phyloP scores from a whole-genome alignment of 2,113 vertebrate genomes.

The Melanocharis versteri region DNA sequence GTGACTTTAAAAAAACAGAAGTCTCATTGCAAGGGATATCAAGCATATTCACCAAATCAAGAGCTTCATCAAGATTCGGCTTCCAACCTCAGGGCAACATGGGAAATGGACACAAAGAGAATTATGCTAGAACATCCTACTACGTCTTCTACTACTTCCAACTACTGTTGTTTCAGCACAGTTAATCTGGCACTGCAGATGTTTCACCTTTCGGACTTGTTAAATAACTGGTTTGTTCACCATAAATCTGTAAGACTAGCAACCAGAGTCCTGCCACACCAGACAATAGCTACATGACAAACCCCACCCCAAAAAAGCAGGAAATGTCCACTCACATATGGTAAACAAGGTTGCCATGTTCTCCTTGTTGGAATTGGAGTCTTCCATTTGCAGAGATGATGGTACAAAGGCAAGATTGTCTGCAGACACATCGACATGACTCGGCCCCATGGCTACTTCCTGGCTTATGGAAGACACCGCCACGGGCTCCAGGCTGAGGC shows the following conservation, averaged over 20 bases:
- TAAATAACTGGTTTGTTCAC: background rate
- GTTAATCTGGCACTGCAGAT: background rate
- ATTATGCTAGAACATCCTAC: background rate
- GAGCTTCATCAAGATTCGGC: background rate
- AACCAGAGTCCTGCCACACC: background rate
- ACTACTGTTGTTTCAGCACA: background rate
- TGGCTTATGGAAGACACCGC: conserved; percentile 90
- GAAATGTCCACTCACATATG: conserved; percentile 84
- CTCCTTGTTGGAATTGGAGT: conserved; percentile 93
- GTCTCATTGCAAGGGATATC: background rate
- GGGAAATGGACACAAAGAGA: background rate
- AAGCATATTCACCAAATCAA: background rate
- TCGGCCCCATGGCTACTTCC: conserved; percentile 88
- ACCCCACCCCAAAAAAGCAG: background rate
- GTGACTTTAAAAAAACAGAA: background rate
- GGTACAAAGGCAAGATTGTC: conserved; percentile 92
- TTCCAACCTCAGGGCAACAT: background rate
- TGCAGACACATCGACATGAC: conserved; percentile 81
- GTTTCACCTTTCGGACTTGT: background rate
- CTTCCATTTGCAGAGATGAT: conserved; percentile 89
- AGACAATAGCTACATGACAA: background rate
- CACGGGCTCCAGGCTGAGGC: conserved; percentile 89
- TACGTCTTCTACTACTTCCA: background rate
- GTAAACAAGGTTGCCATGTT: conserved; percentile 90
- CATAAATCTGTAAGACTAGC: background rate